A percentile compares a stretch with the other conserved stretches of the same genome.
Evolutionary conservation across 1,140 invertebrate species (phyloP).

Genomic region (Nomia melanderi): DNA sequence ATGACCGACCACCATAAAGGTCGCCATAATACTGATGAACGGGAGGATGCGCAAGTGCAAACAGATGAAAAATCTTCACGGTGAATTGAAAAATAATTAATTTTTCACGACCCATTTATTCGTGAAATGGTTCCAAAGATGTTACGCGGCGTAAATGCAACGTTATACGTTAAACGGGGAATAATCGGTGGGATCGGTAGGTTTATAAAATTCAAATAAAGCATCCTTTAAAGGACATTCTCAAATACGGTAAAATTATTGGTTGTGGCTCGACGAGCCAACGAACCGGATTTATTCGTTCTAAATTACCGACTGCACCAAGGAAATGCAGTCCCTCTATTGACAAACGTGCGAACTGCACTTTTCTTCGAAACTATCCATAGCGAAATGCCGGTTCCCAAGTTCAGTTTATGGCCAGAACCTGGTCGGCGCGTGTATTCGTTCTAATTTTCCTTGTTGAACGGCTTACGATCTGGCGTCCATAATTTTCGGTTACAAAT

Average conservation of each 20-base stretch:
- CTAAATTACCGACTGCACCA: constrained; percentile 39
- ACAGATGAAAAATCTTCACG: constrained; percentile 20
- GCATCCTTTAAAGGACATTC: constrained; percentile 21
- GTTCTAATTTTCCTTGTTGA: neutral
- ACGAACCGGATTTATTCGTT: neutral
- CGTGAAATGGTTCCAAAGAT: too few species aligned
- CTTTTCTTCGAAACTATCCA: constrained; percentile 6
- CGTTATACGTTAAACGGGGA: too few species aligned
- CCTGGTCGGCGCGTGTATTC: neutral
- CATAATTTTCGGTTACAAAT: neutral
- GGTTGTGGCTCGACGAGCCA: neutral
- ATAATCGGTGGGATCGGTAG: neutral
- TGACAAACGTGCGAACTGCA: constrained; percentile 19
- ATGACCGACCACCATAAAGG: constrained; percentile 29
- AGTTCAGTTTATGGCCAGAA: constrained; percentile 41
- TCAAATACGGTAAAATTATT: constrained; percentile 1
- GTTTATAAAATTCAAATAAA: constrained; percentile 24
- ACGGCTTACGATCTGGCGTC: neutral
- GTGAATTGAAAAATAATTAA: neutral
- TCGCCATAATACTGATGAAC: constrained; percentile 45
- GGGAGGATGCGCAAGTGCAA: constrained; percentile 43
- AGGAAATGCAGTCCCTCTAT: constrained; percentile 33
- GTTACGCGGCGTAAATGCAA: neutral
- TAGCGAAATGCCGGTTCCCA: constrained; percentile 20
- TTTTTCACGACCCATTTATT: neutral